Percentiles rank a stretch among this genome's conserved stretches.
Conservation (phyloP, 2,888 invertebrate species). For the Timandra comae region DNA sequence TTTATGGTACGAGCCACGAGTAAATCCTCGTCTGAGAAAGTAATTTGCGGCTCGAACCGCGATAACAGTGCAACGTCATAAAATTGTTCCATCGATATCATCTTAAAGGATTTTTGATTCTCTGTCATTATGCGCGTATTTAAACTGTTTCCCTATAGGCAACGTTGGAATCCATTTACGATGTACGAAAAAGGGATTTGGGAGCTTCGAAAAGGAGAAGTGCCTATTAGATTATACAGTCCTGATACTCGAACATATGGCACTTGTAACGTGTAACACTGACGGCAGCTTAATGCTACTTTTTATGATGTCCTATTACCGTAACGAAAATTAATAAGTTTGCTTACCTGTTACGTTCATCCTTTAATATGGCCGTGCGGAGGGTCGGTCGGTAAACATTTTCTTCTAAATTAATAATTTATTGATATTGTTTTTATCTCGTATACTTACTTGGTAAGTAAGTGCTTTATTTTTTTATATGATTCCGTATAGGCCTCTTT, state of each 20-base stretch:
- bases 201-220: constrained; percentile 38
- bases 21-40: constrained; percentile 21
- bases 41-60: constrained; percentile 40
- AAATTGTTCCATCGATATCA: constrained; percentile 35
- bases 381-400: no score
- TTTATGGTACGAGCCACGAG: constrained; percentile 3
- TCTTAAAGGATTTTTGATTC: constrained; percentile 47
- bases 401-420: constrained; percentile 1
- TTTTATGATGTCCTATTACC: constrained; percentile 30
- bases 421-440: no score
- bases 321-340: constrained; percentile 23
- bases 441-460: no score
- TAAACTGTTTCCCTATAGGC: constrained; percentile 40
- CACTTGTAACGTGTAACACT: constrained; percentile 29
- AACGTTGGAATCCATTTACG: constrained; percentile 49
- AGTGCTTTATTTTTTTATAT: no score
- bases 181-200: constrained; percentile 48
- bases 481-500: no score
- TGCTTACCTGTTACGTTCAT: constrained; percentile 14
- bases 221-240: constrained; percentile 42
- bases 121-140: constrained; percentile 30
- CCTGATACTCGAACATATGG: constrained; percentile 38
- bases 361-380: no score
- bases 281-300: constrained; percentile 46
- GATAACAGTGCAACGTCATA: constrained; percentile 45